Evolutionary conservation across 1,140 invertebrate species (phyloP).

Genomic region (Calliopsis andreniformis): DNA sequence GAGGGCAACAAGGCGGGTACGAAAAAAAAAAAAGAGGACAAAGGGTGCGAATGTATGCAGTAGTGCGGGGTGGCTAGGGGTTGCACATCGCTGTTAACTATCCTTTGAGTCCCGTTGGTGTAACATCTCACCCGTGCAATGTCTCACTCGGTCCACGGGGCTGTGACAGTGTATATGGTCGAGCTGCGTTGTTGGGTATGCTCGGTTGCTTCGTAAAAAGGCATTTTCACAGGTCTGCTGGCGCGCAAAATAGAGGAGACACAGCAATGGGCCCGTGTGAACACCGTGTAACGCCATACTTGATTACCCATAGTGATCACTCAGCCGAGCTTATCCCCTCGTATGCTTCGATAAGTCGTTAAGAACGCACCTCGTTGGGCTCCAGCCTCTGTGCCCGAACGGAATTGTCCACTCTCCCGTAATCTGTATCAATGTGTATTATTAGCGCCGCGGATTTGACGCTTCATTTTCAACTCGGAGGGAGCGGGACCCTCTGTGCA

Average conservation of each 20-base stretch:
- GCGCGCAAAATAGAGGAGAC: conserved; percentile 55
- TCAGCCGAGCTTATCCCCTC: conserved; percentile 58
- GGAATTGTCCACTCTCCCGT: conserved; percentile 56
- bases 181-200: conserved; percentile 55
- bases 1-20: neutral
- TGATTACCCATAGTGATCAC: conserved; percentile 70
- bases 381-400: conserved; percentile 36
- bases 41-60: neutral
- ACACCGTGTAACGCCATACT: conserved; percentile 60
- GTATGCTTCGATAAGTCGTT: conserved; percentile 67
- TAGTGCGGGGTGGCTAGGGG: neutral
- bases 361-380: conserved; percentile 63
- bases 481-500: neutral
- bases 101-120: conserved; percentile 66
- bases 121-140: conserved; percentile 64
- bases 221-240: conserved; percentile 63
- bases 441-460: conserved; percentile 44
- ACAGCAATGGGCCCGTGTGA: conserved; percentile 56
- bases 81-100: conserved; percentile 59
- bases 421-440: conserved; percentile 56
- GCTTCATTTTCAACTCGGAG: conserved; percentile 3
- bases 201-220: conserved; percentile 65
- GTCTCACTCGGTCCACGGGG: conserved; percentile 61
- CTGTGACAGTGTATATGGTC: conserved; percentile 53
- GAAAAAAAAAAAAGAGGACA: conserved; percentile 34